Conservation (phyloP, 2,797 vertebrate species). For the Morelia viridis region DNA sequence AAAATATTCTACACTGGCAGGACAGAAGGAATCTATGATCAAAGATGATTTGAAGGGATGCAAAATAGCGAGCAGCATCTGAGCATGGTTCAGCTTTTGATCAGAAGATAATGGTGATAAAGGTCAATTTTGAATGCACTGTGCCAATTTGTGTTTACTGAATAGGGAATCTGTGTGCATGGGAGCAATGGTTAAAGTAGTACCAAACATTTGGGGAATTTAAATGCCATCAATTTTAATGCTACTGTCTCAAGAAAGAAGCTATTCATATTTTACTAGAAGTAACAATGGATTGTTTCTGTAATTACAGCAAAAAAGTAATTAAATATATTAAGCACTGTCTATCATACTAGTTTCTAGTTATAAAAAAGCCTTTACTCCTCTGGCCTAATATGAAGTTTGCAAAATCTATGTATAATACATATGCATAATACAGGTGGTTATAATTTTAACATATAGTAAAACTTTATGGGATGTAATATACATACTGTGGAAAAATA, state of each 20-base stretch:
- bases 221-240: neutral
- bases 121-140: neutral
- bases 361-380: conserved; percentile 28
- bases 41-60: neutral
- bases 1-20: no score
- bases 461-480: conserved; percentile 33
- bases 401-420: conserved; percentile 27
- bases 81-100: neutral
- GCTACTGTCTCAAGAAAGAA: conserved; percentile 20
- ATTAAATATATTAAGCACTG: conserved; percentile 26
- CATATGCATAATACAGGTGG: neutral
- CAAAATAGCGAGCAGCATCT: neutral
- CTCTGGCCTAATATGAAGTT: conserved; percentile 7
- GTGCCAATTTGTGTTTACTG: neutral
- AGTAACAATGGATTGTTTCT: conserved; percentile 36
- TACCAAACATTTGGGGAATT: conserved; percentile 12
- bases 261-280: conserved; percentile 37
- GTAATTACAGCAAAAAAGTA: conserved; percentile 24
- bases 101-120: neutral
- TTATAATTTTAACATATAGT: conserved; percentile 37
- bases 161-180: neutral
- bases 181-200: neutral
- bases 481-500: conserved; percentile 30
- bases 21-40: neutral
- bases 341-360: conserved; percentile 15